These are phyloP conservation scores for Nasonia giraulti DNA, from an alignment of 1,140 invertebrate species.

Conservation along the genomic window DNA sequence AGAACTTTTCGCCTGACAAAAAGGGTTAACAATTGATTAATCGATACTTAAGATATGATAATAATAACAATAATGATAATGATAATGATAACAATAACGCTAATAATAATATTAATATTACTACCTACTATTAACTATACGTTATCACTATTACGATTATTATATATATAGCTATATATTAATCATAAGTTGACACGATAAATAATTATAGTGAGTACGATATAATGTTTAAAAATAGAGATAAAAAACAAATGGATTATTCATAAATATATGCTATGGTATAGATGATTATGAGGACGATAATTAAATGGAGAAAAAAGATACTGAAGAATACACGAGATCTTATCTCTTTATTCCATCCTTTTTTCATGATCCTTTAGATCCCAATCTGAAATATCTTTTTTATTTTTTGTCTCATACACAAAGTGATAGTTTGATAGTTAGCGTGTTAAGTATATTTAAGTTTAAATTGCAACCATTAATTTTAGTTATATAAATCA, in stretches of 20 bases:
- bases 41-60: conserved; percentile 71
- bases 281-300: conserved; percentile 66
- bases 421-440: neutral
- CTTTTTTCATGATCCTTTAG: conserved; percentile 39
- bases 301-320: conserved; percentile 68
- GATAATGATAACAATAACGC: conserved; percentile 52
- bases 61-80: conserved; percentile 56
- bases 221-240: conserved; percentile 59
- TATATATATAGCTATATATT: conserved; percentile 62
- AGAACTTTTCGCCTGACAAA: conserved; percentile 43
- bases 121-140: conserved; percentile 48
- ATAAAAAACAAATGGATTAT: conserved; percentile 64
- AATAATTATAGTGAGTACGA: conserved; percentile 61
- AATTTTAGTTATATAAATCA: neutral
- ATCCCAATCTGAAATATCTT: conserved; percentile 17
- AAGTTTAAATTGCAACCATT: neutral
- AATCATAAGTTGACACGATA: conserved; percentile 70
- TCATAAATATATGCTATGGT: conserved; percentile 66
- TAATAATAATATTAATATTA: conserved; percentile 59
- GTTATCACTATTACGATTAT: conserved; percentile 44
- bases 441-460: neutral
- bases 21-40: conserved; percentile 68
- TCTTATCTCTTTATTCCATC: conserved; percentile 49
- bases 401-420: neutral
- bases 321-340: conserved; percentile 46